Conservation (phyloP, 2,113 vertebrate species). For the Ahaetulla prasina region DNA sequence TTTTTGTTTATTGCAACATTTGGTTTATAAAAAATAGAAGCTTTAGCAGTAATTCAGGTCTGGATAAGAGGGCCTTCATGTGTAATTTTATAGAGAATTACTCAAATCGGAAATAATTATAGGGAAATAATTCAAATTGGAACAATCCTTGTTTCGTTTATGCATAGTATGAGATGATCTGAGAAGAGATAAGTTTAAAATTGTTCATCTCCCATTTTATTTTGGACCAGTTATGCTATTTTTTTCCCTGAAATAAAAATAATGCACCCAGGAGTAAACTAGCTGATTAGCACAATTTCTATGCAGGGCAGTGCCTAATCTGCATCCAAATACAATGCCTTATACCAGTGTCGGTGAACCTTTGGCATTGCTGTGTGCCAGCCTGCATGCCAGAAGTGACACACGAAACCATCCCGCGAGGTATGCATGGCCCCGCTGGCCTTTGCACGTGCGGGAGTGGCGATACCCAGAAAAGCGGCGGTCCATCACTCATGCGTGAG, state of each 20-base stretch:
- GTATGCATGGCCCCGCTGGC: no score
- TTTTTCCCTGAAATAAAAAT: background rate
- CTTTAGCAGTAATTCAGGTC: background rate
- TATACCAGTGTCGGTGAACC: no score
- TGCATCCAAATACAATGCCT: background rate
- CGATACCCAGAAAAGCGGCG: no score
- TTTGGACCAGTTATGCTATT: background rate
- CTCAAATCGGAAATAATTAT: no score
- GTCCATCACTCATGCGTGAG: no score
- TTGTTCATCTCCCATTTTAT: background rate
- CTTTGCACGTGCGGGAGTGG: no score
- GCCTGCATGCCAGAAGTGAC: no score
- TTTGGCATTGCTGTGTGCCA: no score
- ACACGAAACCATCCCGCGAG: no score
- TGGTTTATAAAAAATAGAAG: background rate
- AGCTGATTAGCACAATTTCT: background rate
- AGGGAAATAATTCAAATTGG: background rate
- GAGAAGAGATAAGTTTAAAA: background rate
- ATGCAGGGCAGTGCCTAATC: background rate
- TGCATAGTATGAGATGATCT: background rate
- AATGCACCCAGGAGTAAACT: background rate
- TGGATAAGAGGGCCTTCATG: background rate
- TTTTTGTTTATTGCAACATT: background rate
- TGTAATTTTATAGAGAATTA: background rate
- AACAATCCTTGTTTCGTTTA: background rate